Conservation (phyloP, 2,888 invertebrate species). For the Allolobophora icterica region DNA sequence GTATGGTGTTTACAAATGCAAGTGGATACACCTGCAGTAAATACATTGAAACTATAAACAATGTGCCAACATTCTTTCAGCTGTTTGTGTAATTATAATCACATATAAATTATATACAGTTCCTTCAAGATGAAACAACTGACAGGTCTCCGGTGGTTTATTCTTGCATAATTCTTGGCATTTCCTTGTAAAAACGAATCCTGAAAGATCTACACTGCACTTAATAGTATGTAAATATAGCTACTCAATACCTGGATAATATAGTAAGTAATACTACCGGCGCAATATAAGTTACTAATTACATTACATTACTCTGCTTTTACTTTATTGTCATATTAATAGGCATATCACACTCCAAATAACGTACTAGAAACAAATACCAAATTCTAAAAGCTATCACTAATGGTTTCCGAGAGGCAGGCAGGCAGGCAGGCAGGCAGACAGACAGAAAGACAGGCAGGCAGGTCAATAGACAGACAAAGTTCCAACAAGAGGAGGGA, state of each 20-base stretch:
- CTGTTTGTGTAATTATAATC: neutral
- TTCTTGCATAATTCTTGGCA: neutral
- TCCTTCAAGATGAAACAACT: neutral
- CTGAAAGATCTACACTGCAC: neutral
- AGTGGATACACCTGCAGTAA: neutral
- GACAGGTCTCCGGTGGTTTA: neutral
- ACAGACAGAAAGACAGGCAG: neutral
- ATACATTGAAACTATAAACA: neutral
- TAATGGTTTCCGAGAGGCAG: neutral
- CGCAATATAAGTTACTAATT: too few species aligned
- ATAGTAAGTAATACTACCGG: neutral
- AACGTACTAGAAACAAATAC: neutral
- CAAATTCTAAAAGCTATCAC: neutral
- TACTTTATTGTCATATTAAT: neutral
- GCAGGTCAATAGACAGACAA: neutral
- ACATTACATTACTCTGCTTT: too few species aligned
- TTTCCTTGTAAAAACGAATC: neutral
- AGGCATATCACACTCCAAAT: neutral
- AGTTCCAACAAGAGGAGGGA: neutral
- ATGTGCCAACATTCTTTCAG: neutral
- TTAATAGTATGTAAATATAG: neutral
- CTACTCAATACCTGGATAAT: neutral
- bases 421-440: neutral
- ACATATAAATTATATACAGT: neutral
- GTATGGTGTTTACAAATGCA: neutral